A percentile compares a stretch with the other conserved stretches of the same genome.
Conservation (phyloP, 2,113 vertebrate species). For the Brachypteracias leptosomus region DNA sequence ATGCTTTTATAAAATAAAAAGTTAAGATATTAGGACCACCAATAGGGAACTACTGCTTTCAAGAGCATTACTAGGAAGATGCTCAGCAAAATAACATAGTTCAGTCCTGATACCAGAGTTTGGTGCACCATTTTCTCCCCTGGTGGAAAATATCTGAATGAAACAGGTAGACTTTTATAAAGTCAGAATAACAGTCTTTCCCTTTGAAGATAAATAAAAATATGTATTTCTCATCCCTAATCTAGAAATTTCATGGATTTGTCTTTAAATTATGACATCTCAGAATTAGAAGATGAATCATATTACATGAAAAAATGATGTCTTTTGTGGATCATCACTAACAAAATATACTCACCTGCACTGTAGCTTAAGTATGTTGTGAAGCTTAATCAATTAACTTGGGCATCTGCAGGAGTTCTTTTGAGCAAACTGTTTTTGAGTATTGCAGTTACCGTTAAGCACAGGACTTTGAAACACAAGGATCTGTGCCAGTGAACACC, state of each 20-base stretch:
- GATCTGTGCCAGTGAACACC: background rate
- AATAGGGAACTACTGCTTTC: background rate
- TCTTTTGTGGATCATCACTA: background rate
- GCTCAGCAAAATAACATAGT: background rate
- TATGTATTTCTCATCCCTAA: background rate
- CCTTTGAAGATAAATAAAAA: background rate
- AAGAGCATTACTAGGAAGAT: background rate
- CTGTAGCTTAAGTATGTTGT: background rate
- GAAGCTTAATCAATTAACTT: background rate
- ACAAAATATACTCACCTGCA: background rate
- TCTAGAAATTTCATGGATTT: background rate
- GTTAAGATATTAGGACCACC: background rate
- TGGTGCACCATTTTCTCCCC: background rate
- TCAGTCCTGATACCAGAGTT: background rate
- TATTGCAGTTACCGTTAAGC: background rate
- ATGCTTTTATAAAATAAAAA: background rate
- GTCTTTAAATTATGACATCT: background rate
- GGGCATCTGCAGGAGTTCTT: background rate
- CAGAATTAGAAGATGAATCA: background rate
- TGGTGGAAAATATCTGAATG: background rate
- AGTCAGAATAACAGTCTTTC: background rate
- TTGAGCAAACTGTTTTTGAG: background rate
- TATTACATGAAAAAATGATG: background rate
- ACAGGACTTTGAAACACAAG: background rate
- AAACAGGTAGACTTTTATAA: background rate